Evolutionary conservation across 1,140 invertebrate species (phyloP).

Genomic region (Lucilia sericata): DNA sequence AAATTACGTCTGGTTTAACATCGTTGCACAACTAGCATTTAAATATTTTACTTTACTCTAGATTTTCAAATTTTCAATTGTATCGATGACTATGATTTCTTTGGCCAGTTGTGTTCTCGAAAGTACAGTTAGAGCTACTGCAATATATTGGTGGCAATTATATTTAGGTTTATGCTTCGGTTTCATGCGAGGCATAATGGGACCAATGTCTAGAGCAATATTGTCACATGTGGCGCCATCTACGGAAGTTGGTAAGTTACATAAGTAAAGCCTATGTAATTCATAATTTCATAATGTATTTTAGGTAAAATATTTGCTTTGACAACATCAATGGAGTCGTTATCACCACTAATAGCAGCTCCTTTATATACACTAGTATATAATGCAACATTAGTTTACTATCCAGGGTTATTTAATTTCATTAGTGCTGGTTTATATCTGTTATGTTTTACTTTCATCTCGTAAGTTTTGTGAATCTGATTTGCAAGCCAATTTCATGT

Average conservation of each 20-base stretch:
- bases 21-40: not conserved
- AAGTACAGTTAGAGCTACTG: conserved; percentile 71
- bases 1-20: not conserved
- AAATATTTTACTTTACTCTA: not conserved
- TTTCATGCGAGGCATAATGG: conserved; percentile 71
- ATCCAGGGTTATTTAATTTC: conserved; percentile 72
- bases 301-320: conserved; percentile 74
- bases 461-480: conserved; percentile 66
- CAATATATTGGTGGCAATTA: conserved; percentile 73
- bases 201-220: conserved; percentile 74
- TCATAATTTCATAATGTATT: not conserved
- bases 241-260: conserved; percentile 74
- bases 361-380: conserved; percentile 76
- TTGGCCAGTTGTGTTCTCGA: conserved; percentile 67
- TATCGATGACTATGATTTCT: conserved; percentile 58
- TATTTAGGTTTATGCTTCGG: conserved; percentile 71
- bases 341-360: conserved; percentile 72
- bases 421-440: conserved; percentile 65
- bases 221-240: conserved; percentile 75
- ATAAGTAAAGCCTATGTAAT: not conserved
- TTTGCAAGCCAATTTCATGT: not conserved
- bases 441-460: conserved; percentile 67
- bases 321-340: conserved; percentile 73
- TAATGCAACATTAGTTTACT: conserved; percentile 69
- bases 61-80: conserved; percentile 59